Evolutionary conservation across 2,797 vertebrate genomes (phyloP).

Genomic region (Notolepis coatsorum): DNA sequence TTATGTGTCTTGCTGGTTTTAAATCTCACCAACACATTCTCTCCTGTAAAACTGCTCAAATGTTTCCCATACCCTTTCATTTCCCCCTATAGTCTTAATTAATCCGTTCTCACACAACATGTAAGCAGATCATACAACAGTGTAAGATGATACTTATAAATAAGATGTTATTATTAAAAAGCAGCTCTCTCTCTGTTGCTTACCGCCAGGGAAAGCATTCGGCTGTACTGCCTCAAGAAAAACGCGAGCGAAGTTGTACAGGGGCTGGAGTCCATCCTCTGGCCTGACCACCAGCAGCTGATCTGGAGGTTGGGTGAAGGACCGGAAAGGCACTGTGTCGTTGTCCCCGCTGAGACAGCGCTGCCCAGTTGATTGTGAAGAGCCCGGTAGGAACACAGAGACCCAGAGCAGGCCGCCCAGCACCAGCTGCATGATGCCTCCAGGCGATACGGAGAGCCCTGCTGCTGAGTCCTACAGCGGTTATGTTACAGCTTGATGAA

Average conservation of each 20-base stretch:
- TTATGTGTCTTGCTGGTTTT: too few species aligned
- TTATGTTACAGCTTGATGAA: not conserved
- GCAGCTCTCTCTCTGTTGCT: too few species aligned
- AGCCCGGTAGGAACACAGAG: not conserved
- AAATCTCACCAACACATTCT: too few species aligned
- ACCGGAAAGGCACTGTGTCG: not conserved
- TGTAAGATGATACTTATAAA: too few species aligned
- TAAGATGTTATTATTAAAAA: too few species aligned
- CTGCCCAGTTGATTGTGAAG: not conserved
- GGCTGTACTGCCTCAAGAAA: slow-evolving; percentile 44
- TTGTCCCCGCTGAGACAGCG: not conserved
- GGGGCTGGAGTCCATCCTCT: slow-evolving; percentile 11
- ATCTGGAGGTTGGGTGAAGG: not conserved
- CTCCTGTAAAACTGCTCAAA: too few species aligned
- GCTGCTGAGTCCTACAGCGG: too few species aligned
- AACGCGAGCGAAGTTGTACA: slow-evolving; percentile 33
- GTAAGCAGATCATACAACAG: too few species aligned
- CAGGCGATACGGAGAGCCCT: not conserved
- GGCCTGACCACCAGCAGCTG: not conserved
- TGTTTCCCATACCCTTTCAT: too few species aligned
- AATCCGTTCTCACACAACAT: too few species aligned
- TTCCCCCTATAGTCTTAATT: too few species aligned
- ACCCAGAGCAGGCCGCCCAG: not conserved
- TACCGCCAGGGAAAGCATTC: slow-evolving; percentile 33
- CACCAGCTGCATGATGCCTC: not conserved